Evolutionary conservation across 2,888 invertebrate species (phyloP).

Genomic region (Leptinotarsa rubiginosa): DNA sequence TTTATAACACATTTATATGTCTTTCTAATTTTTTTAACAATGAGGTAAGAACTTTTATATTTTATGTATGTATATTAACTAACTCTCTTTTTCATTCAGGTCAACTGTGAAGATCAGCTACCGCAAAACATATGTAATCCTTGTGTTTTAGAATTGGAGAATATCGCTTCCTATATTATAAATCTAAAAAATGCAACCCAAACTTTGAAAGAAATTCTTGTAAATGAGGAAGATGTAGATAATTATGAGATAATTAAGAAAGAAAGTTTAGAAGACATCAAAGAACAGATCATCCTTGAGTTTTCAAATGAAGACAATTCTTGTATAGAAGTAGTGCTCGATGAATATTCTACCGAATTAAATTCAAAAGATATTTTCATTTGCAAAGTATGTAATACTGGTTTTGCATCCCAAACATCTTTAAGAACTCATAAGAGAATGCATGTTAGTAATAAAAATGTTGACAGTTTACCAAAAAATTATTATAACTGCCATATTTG

Average conservation of each 20-base stretch:
- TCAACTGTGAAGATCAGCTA: slow-evolving; percentile 17
- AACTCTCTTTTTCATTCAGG: not conserved
- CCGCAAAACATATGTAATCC: slow-evolving; percentile 38
- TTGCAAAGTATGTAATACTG: not conserved
- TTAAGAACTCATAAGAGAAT: too few relatives aligned
- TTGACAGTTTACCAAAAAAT: not conserved
- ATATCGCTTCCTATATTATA: slow-evolving; percentile 36
- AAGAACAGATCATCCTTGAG: not conserved
- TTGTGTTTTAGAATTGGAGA: slow-evolving; percentile 35
- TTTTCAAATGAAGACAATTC: not conserved
- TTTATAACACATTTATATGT: slow-evolving; percentile 25
- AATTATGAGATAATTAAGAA: slow-evolving; percentile 6
- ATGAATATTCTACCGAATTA: not conserved
- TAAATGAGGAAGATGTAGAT: slow-evolving; percentile 18
- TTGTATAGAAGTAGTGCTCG: not conserved
- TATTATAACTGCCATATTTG: slow-evolving; percentile 17
- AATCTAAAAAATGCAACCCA: slow-evolving; percentile 33
- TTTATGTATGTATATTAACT: not conserved
- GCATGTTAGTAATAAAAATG: too few relatives aligned
- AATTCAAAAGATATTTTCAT: not conserved
- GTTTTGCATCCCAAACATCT: not conserved
- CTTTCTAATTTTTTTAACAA: slow-evolving; percentile 16
- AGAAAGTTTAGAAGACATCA: slow-evolving; percentile 5
- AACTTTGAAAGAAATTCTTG: slow-evolving; percentile 25
- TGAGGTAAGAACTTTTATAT: slow-evolving; percentile 10